Base-by-base conservation (phyloP, 2,888 invertebrate genomes). In the Andrena camellia region DNA sequence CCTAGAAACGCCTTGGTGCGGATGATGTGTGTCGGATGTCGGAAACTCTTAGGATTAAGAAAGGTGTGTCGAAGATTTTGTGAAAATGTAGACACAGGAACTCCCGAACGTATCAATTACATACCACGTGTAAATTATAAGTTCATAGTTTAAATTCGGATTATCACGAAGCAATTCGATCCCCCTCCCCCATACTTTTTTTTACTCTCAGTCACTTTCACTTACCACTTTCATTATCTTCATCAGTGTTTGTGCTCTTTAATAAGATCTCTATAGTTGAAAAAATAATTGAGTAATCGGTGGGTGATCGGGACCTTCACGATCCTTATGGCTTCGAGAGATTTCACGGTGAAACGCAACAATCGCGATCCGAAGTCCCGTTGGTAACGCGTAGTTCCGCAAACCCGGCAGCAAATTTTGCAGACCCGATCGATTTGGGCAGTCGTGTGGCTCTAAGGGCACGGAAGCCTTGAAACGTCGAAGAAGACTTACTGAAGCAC, bases 401-500 rank as follows among this genome's bases (percentile, higher is more conserved):
- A 81, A 83, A 83, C 63, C 26, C 42, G 42, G 42, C 84, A 69
- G 70, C 66, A 63, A 78, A 74, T 78, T 80, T 82, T 48, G 64
- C 48, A 54, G 82, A 70, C 69, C 33, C 69, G 70, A 82, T 57
- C 23, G 66, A 62, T 78, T 78, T 64, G 26, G 78, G 59, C 42
- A 82, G 20, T 57, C 74, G 29, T 60, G 54, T 63, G 68, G 26
- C 29, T 60, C 78, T 83, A 77, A 70, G 48, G 62, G 82, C 80
- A 48, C 66, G 78, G 77, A 87, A 87, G 76, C 73, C 81, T 84
- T 78, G 81, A 85, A 82, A 78, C 81, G 63, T 69, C 73, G 78
- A 89, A 84, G 78, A 89, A 86, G 77, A 87, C 66, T 82, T 76
- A 78, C 62, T 78, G 71, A 77, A 88, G 84, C 81, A 88, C 82